Evolutionary conservation across 2,888 invertebrate genomes (phyloP).

Genomic region (Athetis lepigone): DNA sequence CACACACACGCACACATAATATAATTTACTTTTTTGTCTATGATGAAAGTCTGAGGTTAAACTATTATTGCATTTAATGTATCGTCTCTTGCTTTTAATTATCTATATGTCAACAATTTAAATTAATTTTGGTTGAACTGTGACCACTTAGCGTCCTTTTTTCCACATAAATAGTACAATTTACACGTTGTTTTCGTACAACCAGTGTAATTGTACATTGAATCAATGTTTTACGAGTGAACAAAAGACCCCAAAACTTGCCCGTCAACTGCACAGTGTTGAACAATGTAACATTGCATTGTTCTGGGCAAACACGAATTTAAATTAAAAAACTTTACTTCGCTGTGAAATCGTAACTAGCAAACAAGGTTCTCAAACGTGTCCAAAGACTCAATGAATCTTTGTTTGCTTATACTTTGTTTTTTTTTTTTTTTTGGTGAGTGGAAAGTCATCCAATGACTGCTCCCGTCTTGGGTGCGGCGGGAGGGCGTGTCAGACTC

Average conservation of each 20-base stretch:
- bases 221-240: constrained; percentile 57
- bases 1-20: too few relatives aligned
- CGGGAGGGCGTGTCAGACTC: too few relatives aligned
- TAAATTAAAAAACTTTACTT: constrained; percentile 73
- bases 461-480: too few relatives aligned
- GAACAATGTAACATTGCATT: constrained; percentile 62
- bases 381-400: constrained; percentile 48
- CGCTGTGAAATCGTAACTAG: constrained; percentile 64
- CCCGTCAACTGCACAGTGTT: constrained; percentile 50
- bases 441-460: too few relatives aligned
- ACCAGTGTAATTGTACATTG: constrained; percentile 34
- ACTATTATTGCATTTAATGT: too few relatives aligned
- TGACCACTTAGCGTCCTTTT: too few relatives aligned
- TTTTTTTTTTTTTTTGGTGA: too few relatives aligned
- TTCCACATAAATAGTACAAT: neutral
- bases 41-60: too few relatives aligned
- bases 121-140: too few relatives aligned
- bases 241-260: constrained; percentile 54
- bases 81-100: too few relatives aligned
- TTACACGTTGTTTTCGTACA: neutral
- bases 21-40: too few relatives aligned
- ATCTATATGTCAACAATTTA: too few relatives aligned
- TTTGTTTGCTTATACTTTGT: constrained; percentile 61
- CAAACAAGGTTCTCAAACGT: constrained; percentile 62
- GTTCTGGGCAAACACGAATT: constrained; percentile 65